Conservation (phyloP, 1,140 invertebrate species). For the Leucophenga varia region DNA sequence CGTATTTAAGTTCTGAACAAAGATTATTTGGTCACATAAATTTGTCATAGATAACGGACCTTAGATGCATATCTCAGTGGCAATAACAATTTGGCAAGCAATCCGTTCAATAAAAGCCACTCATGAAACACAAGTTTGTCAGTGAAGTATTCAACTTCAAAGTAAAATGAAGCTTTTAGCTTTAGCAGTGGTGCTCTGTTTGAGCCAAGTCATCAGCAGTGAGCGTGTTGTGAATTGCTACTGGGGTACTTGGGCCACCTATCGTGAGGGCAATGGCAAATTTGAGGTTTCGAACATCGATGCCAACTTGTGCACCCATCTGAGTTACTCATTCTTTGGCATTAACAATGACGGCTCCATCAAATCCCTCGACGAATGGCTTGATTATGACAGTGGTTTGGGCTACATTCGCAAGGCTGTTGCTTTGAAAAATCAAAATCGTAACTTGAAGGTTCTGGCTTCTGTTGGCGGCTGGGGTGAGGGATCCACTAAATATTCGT, state of each 20-base stretch:
- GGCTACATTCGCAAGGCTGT: conserved; percentile 60
- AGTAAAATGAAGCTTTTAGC: too few species aligned
- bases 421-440: conserved; percentile 63
- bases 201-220: too few species aligned
- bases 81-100: too few species aligned
- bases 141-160: too few species aligned
- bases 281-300: conserved; percentile 69
- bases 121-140: too few species aligned
- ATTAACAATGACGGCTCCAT: conserved; percentile 59
- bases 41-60: too few species aligned
- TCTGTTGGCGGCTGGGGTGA: conserved; percentile 80
- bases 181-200: too few species aligned
- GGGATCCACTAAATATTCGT: conserved; percentile 67
- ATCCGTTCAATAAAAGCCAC: too few species aligned
- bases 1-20: too few species aligned
- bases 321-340: conserved; percentile 72
- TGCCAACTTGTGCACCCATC: conserved; percentile 68
- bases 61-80: too few species aligned
- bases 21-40: too few species aligned
- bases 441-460: conserved; percentile 67
- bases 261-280: conserved; percentile 65
- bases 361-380: conserved; percentile 31
- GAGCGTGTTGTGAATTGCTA: conserved; percentile 71
- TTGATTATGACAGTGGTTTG: conserved; percentile 36
- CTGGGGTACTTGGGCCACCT: conserved; percentile 72